Evolutionary conservation across 2,113 vertebrate species (phyloP).

Genomic region (Epinephelus cyanopodus): DNA sequence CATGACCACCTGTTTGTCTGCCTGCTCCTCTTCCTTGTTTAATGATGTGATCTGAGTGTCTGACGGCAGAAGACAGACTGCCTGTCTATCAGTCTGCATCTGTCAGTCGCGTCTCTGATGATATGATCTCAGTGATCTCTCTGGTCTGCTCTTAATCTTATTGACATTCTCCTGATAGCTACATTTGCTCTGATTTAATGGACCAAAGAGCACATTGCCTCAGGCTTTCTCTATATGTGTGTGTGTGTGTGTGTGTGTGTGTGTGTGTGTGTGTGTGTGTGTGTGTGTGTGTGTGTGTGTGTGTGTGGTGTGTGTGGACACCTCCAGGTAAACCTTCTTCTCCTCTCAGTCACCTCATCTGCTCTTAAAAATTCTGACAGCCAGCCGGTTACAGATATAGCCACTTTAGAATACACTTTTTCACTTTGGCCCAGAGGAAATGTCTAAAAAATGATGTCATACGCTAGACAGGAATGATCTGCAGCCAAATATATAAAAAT

Average conservation of each 20-base stretch:
- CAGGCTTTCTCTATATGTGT: conserved; percentile 5
- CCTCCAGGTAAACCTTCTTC: not conserved
- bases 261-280: conserved; percentile 26
- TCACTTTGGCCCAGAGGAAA: not conserved
- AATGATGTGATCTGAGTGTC: not conserved
- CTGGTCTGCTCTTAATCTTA: conserved; percentile 48
- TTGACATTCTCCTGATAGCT: conserved; percentile 54
- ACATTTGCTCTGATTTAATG: conserved; percentile 48
- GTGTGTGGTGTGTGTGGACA: conserved; percentile 21
- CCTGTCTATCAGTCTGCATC: conserved; percentile 7
- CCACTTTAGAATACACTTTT: not conserved
- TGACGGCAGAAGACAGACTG: not conserved
- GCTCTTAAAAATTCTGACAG: conserved; percentile 12
- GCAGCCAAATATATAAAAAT: conserved; percentile 13
- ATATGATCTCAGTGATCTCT: conserved; percentile 21
- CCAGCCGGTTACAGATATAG: conserved; percentile 8
- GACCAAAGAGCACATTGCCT: conserved; percentile 32
- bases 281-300: conserved; percentile 24
- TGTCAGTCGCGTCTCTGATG: conserved; percentile 5
- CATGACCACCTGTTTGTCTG: not conserved
- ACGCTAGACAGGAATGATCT: not conserved
- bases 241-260: conserved; percentile 31
- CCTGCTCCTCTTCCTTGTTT: not conserved
- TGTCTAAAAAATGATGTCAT: not conserved
- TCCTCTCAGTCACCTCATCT: conserved; percentile 11